Evolutionary conservation across 2,888 invertebrate genomes (phyloP), one percentile per base, ranked within the genome.

Genomic region (Athetis lepigone): DNA sequence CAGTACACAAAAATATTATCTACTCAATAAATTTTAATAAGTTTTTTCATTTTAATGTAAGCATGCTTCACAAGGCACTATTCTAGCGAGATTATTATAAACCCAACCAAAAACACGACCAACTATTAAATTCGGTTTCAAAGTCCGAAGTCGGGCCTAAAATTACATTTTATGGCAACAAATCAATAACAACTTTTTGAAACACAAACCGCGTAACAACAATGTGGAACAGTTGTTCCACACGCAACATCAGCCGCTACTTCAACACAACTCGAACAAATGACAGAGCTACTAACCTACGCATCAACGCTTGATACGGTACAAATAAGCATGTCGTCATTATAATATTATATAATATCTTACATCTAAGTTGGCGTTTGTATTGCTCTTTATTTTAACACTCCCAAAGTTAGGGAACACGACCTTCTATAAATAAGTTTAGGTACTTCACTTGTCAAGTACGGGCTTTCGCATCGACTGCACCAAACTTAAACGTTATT

Each of bases 51-150:
- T 87, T 88, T 86, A 90, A 84, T 86, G 84, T 92, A 94, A 94
- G 94, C 94, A 93, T 94, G 93, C 94, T 86, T 94, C 91, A 90
- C 92, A 95, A 95, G 94, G 94, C 94, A 95, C 94, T 95, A 95
- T 91, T 87, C 94, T 95, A 94, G 93, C 92, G 91, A 94, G 91
- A 92, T 90, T 88, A 84, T 80, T 78, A 83, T 80, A 83, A 91
- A 92, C 82, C 82, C 82, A 93, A 90, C 80, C 68, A 74, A 85
- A 88, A 85, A 89, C 84, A 79, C 78, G 86, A 90, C 87, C 85
- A 89, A 86, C 86, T 92, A 92, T 86, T 95, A 94, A 95, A 95
- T 94, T 94, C 94, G 94, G 91, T 91, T 94, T 94, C 80, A 71
- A 87, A 88, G 85, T 93, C 91, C 92, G 91, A 94, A 90, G 81